phyloP scores from a whole-genome alignment of 2,797 vertebrate species.

The Artibeus lituratus region DNA sequence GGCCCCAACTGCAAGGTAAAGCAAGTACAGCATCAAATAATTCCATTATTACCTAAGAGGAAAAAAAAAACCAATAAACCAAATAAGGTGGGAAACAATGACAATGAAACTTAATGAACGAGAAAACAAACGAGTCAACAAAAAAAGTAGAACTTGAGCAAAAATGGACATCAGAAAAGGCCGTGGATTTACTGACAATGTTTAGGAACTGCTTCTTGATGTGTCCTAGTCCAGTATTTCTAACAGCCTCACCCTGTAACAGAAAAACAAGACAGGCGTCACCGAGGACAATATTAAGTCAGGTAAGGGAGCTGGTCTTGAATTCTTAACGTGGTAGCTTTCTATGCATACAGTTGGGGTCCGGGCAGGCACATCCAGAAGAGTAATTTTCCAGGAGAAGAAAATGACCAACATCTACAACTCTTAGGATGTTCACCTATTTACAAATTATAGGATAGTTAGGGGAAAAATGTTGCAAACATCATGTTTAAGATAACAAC shows the following conservation, averaged over 20 bases:
- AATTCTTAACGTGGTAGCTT: not conserved
- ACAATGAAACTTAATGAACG: not conserved
- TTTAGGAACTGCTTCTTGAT: not conserved
- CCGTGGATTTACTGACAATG: not conserved
- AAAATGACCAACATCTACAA: not conserved
- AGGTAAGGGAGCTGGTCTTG: not conserved
- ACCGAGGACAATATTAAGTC: not conserved
- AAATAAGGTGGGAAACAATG: not conserved
- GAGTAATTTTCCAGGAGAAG: not conserved
- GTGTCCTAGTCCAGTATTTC: not conserved
- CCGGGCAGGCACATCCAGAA: not conserved
- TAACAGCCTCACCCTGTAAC: not conserved
- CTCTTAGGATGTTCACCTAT: not conserved
- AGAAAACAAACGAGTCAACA: not conserved
- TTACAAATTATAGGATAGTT: conserved; percentile 14
- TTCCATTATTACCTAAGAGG: not conserved
- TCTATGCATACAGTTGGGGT: too few relatives aligned
- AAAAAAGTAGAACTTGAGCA: not conserved
- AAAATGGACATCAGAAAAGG: not conserved
- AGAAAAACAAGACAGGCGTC: not conserved
- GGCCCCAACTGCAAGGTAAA: not conserved
- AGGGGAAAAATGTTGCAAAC: not conserved
- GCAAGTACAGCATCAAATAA: not conserved
- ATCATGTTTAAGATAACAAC: not conserved
- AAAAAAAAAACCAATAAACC: not conserved